Evolutionary conservation across 2,888 invertebrate genomes (phyloP).

Genomic region (Andrena bucephala): DNA sequence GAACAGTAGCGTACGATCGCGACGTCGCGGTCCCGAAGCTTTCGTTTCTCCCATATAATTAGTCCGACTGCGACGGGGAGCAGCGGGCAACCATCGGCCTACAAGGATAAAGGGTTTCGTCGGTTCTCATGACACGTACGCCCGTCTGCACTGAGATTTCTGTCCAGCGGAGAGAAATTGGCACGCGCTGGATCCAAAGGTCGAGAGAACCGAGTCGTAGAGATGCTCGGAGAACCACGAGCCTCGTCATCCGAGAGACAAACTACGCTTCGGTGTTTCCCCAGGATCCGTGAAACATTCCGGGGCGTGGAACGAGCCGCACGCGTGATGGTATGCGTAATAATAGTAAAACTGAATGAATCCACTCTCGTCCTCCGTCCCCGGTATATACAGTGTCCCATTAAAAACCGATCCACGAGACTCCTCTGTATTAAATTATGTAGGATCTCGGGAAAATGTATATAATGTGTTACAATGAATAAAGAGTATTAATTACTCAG

Average conservation of each 20-base stretch:
- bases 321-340: slow-evolving; percentile 81
- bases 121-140: no score
- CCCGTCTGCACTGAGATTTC: neutral
- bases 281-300: slow-evolving; percentile 50
- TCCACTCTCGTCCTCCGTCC: slow-evolving; percentile 56
- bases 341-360: slow-evolving; percentile 83
- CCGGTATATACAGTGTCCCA: no score
- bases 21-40: neutral
- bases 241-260: slow-evolving; percentile 21
- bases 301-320: slow-evolving; percentile 67
- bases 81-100: no score
- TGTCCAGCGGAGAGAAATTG: slow-evolving; percentile 2
- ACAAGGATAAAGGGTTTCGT: no score
- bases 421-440: no score
- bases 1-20: no score
- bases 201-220: neutral
- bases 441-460: no score
- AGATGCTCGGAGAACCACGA: slow-evolving; percentile 18
- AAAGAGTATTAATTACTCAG: no score
- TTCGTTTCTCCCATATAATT: neutral
- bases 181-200: slow-evolving; percentile 12
- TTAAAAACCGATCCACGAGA: no score
- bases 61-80: neutral
- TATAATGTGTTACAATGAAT: no score
- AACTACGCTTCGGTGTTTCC: slow-evolving; percentile 20